Evolutionary conservation across 1,140 invertebrate species (phyloP).

Genomic region (Monochamus saltuarius): DNA sequence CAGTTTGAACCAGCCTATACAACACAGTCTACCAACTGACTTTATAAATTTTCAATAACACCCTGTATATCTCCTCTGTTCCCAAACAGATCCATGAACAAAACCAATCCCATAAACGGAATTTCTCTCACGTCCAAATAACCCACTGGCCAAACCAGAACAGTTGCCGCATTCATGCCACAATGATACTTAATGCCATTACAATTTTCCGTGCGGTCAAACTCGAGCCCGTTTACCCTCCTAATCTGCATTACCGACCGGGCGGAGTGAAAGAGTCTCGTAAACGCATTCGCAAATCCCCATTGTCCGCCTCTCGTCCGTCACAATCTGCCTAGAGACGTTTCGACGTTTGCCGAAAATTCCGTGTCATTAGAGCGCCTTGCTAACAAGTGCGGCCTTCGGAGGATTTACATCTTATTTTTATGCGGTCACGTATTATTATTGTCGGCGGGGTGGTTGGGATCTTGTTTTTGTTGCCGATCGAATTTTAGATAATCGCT

Average conservation of each 20-base stretch:
- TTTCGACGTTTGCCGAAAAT: constrained; percentile 24
- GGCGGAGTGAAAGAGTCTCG: too few species aligned
- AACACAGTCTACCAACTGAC: too few species aligned
- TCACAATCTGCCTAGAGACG: constrained; percentile 21
- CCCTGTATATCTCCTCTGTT: too few species aligned
- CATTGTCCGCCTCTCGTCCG: constrained; percentile 21
- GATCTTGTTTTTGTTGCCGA: constrained; percentile 19
- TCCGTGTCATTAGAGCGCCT: constrained; percentile 24
- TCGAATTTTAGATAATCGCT: constrained; percentile 9
- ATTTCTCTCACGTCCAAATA: too few species aligned
- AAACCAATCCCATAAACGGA: too few species aligned
- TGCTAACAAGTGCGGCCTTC: constrained; percentile 19
- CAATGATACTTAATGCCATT: constrained; percentile 10
- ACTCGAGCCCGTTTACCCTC: too few species aligned
- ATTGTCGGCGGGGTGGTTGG: constrained; percentile 12
- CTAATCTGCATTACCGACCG: too few species aligned
- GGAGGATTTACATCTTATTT: too few species aligned
- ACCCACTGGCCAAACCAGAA: too few species aligned
- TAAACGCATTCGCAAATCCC: constrained; percentile 10
- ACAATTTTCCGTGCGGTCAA: constrained; percentile 1
- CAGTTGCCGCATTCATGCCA: not conserved
- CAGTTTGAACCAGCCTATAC: too few species aligned
- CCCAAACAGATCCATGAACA: too few species aligned
- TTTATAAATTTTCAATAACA: too few species aligned
- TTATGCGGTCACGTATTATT: constrained; percentile 18